Evolutionary conservation across 1,140 invertebrate genomes (phyloP).

Genomic region (Bombus confusus): DNA sequence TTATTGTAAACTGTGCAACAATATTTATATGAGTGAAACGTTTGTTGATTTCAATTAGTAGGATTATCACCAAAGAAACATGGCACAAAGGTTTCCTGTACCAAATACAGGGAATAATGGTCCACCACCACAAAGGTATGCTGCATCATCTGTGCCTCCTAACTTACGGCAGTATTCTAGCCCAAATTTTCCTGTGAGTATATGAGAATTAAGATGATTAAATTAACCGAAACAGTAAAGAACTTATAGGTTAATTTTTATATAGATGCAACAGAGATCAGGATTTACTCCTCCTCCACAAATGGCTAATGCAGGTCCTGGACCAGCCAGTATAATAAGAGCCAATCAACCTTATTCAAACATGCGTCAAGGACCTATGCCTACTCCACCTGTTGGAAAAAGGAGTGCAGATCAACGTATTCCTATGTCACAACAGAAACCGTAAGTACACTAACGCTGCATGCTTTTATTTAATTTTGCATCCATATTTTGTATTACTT

Average conservation of each 20-base stretch:
- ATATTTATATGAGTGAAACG: neutral
- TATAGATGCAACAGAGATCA: conserved; percentile 82
- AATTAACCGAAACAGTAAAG: neutral
- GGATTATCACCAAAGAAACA: conserved; percentile 67
- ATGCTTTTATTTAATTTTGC: conserved; percentile 17
- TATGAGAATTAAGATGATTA: conserved; percentile 8
- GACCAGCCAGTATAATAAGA: conserved; percentile 84
- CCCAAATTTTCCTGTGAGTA: conserved; percentile 85
- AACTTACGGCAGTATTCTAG: conserved; percentile 85
- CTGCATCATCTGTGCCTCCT: conserved; percentile 83
- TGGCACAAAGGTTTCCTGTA: conserved; percentile 86
- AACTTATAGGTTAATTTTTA: conserved; percentile 42
- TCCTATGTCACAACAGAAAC: conserved; percentile 85
- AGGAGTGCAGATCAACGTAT: conserved; percentile 85
- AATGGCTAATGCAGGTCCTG: conserved; percentile 80
- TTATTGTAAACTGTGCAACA: neutral
- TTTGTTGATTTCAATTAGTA: neutral
- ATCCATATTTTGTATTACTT: conserved; percentile 1
- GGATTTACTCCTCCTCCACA: conserved; percentile 83
- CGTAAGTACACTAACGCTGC: conserved; percentile 78
- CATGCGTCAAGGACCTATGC: conserved; percentile 84
- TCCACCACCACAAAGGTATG: conserved; percentile 84
- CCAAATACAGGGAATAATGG: conserved; percentile 83
- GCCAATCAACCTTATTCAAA: conserved; percentile 84
- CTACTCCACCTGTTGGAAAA: conserved; percentile 84